Conservation (phyloP, 2,797 vertebrate genomes). For the Bufotes viridis region DNA sequence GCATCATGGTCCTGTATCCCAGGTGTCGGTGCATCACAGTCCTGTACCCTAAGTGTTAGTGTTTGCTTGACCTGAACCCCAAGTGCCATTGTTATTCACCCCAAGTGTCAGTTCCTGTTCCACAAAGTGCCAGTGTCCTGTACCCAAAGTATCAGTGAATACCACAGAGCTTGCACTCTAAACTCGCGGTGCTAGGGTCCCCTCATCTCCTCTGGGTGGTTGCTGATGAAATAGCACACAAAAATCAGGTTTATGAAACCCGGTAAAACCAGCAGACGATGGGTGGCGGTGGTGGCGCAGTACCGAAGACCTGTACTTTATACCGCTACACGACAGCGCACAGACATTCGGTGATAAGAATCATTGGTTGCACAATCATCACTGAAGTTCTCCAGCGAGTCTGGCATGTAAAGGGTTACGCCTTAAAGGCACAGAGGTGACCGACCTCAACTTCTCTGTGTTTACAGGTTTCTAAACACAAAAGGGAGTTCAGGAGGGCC, state of each 20-base stretch:
- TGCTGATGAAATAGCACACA: background rate
- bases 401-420: background rate
- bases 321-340: background rate
- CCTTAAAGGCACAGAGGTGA: background rate
- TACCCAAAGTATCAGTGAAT: background rate
- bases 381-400: no score
- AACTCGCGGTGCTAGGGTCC: background rate
- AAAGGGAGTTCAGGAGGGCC: background rate
- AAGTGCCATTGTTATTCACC: no score
- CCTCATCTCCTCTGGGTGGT: no score
- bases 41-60: no score
- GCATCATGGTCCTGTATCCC: no score
- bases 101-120: no score
- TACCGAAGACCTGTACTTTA: background rate
- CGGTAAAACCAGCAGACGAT: background rate
- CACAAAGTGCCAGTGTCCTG: background rate
- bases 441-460: constrained; percentile 31
- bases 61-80: no score
- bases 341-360: background rate
- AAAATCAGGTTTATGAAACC: background rate
- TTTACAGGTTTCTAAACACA: constrained; percentile 51
- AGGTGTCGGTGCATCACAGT: no score
- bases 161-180: background rate
- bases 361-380: background rate
- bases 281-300: background rate